phyloP scores from a whole-genome alignment of 2,113 vertebrate species.

The Ctenodactylus gundi region DNA sequence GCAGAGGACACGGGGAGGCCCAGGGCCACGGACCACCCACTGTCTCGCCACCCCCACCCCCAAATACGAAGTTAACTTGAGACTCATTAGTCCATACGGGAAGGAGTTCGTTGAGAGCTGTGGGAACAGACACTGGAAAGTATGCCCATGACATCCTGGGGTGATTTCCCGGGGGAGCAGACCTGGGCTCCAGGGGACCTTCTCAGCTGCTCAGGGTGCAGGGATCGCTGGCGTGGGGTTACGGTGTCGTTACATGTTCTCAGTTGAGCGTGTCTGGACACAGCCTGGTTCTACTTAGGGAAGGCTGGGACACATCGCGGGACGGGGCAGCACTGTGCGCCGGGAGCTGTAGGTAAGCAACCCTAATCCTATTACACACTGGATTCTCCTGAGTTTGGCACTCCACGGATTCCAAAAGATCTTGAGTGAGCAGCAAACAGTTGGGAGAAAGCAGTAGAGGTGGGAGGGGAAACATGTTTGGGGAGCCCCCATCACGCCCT shows the following conservation, averaged over 20 bases:
- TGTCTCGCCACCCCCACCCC: too few relatives aligned
- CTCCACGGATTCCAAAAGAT: background rate
- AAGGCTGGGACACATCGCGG: background rate
- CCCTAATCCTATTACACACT: rapidly evolving
- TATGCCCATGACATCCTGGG: rapidly evolving
- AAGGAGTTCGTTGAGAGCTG: rapidly evolving
- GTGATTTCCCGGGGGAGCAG: background rate
- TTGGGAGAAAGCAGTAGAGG: background rate
- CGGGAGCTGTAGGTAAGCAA: background rate
- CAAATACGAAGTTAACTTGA: too few relatives aligned
- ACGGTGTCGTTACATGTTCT: background rate
- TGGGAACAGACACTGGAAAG: background rate
- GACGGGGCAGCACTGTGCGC: background rate
- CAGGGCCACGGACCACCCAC: background rate
- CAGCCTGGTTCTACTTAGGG: background rate
- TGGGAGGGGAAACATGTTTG: too few relatives aligned
- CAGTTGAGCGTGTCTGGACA: background rate
- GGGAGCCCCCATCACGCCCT: too few relatives aligned
- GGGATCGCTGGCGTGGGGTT: rapidly evolving
- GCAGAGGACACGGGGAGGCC: background rate
- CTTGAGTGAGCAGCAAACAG: background rate
- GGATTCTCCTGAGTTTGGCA: background rate
- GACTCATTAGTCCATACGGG: background rate
- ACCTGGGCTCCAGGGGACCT: rapidly evolving
- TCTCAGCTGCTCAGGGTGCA: rapidly evolving